Base-by-base conservation (phyloP, 2,888 invertebrate genomes). In the Drosophila affinis region DNA sequence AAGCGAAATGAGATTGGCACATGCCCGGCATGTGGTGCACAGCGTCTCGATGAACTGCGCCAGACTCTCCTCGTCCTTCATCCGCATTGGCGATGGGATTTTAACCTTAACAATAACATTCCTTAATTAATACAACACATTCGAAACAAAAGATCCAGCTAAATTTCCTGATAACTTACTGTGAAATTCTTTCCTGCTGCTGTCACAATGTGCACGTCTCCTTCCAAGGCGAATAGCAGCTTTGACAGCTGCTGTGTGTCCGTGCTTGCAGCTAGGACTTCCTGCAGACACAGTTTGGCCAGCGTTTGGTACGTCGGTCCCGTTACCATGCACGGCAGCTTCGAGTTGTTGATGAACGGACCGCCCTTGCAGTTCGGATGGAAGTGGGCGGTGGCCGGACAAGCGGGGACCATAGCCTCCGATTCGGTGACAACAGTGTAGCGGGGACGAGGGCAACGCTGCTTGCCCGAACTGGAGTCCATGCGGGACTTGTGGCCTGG, bases 401-500 rank as follows among this genome's bases (percentile, higher is more conserved):
- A 93, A 1, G 93, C 93, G n/a, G 93, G 93, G 14, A 91, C 75
- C 90, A 92, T 91, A 48, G 91, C 85, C 77, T 81, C 92, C 77
- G 93, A 93, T 79, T 93, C 94, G 84, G 93, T 93, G 46, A 94
- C 93, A 61, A 94, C 93, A 14, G 94, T 93, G 54, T 93, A 92
- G 75, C 93, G 92, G 51, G 93, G 93, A 55, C 93, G 90, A 7
- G 93, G 92, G 77, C 94, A 91, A 62, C 93, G 92, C 78, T 94
- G 94, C 64, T 94, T 93, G 62, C 93, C 94, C 91, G 93, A 71
- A 91, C 92, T 91, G 79, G 93, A 75, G 93, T 92, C 90, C 93
- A 91, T 83, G 93, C 93, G 94, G 93, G 96, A 96, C 93, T 97
- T 98, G 91, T 97, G 97, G 3, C 98, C 98, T 0, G 98, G 98